These are phyloP conservation scores for Phalacrocorax brasilianus DNA, from an alignment of 2,113 vertebrate genomes.

Conservation along the genomic window DNA sequence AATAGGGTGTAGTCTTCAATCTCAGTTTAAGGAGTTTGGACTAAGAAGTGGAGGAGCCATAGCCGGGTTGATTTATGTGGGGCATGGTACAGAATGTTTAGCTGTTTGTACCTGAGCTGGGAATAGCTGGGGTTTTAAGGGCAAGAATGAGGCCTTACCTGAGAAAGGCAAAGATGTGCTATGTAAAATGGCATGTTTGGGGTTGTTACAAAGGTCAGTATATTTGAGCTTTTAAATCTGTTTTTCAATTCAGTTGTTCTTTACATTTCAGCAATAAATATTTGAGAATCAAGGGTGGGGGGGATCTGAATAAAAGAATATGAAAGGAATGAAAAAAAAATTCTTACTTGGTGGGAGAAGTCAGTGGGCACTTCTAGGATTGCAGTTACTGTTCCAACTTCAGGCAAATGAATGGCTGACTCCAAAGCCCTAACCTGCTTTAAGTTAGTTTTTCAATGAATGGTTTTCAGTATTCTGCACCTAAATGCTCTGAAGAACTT, in stretches of 20 bases:
- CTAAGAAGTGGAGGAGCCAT: not conserved
- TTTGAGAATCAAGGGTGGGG: not conserved
- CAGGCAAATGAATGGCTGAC: not conserved
- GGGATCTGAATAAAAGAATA: not conserved
- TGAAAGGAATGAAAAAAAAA: not conserved
- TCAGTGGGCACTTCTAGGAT: not conserved
- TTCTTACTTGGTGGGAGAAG: not conserved
- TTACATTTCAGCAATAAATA: not conserved
- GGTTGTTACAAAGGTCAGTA: not conserved
- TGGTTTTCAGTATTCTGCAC: not conserved
- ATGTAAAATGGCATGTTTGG: not conserved
- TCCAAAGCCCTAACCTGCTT: not conserved
- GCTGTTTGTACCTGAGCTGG: not conserved
- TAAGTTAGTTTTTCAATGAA: not conserved
- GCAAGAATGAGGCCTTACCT: not conserved
- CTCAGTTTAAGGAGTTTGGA: not conserved
- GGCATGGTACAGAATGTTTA: not conserved
- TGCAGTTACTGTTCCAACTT: not conserved
- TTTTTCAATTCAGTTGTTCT: not conserved
- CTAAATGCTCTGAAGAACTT: not conserved
- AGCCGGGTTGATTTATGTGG: not conserved
- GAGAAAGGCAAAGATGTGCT: not conserved
- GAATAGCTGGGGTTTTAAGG: not conserved
- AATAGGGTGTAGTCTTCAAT: not conserved
- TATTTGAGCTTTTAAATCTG: not conserved